Evolutionary conservation across 2,797 vertebrate genomes (phyloP), one percentile per base, ranked within the genome.

Genomic region (Hippocampus kuda): DNA sequence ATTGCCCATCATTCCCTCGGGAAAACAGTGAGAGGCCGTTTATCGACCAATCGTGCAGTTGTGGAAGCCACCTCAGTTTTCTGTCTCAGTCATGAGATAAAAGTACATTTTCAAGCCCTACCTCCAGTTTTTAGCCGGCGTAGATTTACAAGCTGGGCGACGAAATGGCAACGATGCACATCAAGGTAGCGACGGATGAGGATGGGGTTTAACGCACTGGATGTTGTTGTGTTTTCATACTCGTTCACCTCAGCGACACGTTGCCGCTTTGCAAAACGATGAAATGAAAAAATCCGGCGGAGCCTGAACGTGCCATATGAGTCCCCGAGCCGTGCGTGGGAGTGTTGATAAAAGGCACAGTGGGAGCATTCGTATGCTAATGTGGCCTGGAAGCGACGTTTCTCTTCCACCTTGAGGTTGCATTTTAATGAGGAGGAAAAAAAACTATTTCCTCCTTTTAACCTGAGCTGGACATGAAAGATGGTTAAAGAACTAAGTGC

Each of bases 401-500:
- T 72, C 66, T 82, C 77, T 74, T 71, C 72, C 76, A 62, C 77
- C 81, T 80, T 20, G 60, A 80, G 76, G 77, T 76, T 44, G 75
- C 72, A 38, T 79, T 87, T 86, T 84, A 88, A 86, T 81, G 77
- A 86, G 72, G 53, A 51, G 1, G 75, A 71, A 67, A 48, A 1
- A 67, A 75, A 72, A 68, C 48, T 30, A 2, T 30, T 30, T 22
- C 51, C n/a, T 76, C 72, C 42, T 70, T 79, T 68, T 70, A 64
- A 56, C 26, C 73, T 8, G 26, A 71, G 71, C 34, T 68, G 34
- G 62, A 73, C 42, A n/a, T 56, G 61, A n/a, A 41, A 30, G 53
- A 38, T 38, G 26, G 46, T 26, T 26, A 42, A 46, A 46, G 44
- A 54, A 18, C 20, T 46, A 46, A 34, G 30, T 38, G 27, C 5